Percentiles rank a stretch among this genome's conserved stretches.
Conservation (phyloP, 2,797 vertebrate species). For the Benthosema pterotum region DNA sequence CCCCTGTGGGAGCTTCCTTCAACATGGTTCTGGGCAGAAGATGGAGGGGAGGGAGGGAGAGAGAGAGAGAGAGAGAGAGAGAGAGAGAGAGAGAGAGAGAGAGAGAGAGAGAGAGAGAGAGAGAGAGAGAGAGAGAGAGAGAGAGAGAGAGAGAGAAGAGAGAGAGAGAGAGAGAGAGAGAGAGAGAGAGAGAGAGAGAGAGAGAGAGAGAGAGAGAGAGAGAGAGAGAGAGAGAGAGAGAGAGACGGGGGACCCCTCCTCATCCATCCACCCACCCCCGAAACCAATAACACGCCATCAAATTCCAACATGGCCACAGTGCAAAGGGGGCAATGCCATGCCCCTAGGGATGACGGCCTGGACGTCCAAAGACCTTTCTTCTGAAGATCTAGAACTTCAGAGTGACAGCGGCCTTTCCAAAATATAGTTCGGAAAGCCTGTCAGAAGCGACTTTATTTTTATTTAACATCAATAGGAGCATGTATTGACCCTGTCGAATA, state of each 20-base stretch:
- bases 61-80: conserved; percentile 23
- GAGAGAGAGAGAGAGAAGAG: conserved; percentile 26
- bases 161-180: conserved; percentile 25
- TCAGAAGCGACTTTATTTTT: background rate
- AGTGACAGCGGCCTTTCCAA: too few species aligned
- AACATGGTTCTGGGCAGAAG: conserved; percentile 36
- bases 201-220: conserved; percentile 22
- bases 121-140: conserved; percentile 26
- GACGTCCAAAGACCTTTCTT: too few species aligned
- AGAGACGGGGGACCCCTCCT: too few species aligned
- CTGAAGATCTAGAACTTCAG: too few species aligned
- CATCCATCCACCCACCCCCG: too few species aligned
- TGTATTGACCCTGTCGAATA: too few species aligned
- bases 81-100: conserved; percentile 28
- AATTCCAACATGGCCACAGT: conserved; percentile 33
- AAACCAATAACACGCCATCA: too few species aligned
- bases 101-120: conserved; percentile 23
- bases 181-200: conserved; percentile 27
- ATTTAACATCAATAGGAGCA: too few species aligned
- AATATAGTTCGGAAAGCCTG: background rate
- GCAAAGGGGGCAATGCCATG: background rate
- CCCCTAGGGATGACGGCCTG: too few species aligned
- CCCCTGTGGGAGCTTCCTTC: conserved; percentile 51
- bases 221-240: conserved; percentile 26
- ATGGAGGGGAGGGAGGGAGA: conserved; percentile 21